These are phyloP conservation scores for Nixonia krombeini DNA, from an alignment of 1,140 invertebrate species.

Conservation along the genomic window DNA sequence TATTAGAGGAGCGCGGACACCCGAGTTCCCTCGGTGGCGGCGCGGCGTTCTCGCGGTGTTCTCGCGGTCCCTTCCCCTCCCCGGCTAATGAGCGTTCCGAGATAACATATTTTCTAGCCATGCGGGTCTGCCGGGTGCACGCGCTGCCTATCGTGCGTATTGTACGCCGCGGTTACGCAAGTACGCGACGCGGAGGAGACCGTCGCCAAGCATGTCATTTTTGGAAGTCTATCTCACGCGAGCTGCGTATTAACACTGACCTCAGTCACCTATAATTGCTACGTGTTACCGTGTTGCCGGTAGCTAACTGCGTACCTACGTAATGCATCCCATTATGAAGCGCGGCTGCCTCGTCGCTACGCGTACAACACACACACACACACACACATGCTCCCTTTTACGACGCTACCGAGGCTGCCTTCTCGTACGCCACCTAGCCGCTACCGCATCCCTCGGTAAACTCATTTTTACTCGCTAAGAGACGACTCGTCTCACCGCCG, in stretches of 20 bases:
- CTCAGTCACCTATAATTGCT: constrained; percentile 70
- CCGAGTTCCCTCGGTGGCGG: constrained; percentile 13
- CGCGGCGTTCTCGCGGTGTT: constrained; percentile 14
- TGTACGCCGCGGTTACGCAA: constrained; percentile 61
- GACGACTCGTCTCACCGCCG: too few relatives aligned
- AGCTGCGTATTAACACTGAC: constrained; percentile 69
- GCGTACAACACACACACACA: too few relatives aligned
- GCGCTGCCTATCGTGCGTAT: constrained; percentile 51
- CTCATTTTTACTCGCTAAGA: too few relatives aligned
- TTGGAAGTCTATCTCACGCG: constrained; percentile 69
- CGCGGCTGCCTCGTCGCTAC: not conserved
- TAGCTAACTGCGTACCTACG: constrained; percentile 42
- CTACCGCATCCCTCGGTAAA: too few relatives aligned
- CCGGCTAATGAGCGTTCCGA: constrained; percentile 59
- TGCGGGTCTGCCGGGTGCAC: constrained; percentile 37
- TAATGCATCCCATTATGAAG: constrained; percentile 51
- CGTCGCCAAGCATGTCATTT: constrained; percentile 67
- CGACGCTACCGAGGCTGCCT: not conserved
- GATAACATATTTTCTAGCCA: constrained; percentile 55
- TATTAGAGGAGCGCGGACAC: constrained; percentile 8
- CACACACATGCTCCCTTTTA: too few relatives aligned
- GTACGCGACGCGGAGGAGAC: constrained; percentile 19
- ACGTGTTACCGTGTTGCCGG: constrained; percentile 50
- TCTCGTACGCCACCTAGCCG: too few relatives aligned
- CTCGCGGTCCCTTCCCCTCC: too few relatives aligned